These are phyloP conservation scores for Agrochola lychnidis DNA, from an alignment of 2,888 invertebrate species.

Conservation along the genomic window DNA sequence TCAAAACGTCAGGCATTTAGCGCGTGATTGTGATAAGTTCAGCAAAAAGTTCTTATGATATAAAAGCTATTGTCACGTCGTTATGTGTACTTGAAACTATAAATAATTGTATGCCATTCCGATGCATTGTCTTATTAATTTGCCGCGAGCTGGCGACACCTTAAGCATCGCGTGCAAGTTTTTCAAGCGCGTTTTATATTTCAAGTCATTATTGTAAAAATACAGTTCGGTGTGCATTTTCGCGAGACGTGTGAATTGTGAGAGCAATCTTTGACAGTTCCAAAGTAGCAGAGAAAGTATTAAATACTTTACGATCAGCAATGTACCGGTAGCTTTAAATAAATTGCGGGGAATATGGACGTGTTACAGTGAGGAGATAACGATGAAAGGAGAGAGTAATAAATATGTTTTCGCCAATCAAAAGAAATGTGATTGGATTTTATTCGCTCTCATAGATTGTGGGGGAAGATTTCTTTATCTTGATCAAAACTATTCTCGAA, in stretches of 20 bases:
- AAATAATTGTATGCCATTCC: conserved; percentile 55
- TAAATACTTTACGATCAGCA: conserved; percentile 38
- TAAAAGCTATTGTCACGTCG: conserved; percentile 51
- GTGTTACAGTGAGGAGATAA: conserved; percentile 28
- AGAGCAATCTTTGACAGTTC: conserved; percentile 65
- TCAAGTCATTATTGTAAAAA: conserved; percentile 70
- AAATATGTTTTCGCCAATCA: conserved; percentile 20
- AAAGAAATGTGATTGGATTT: conserved; percentile 35
- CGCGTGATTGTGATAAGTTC: conserved; percentile 29
- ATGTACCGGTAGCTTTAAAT: conserved; percentile 34
- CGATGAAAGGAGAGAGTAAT: conserved; percentile 32
- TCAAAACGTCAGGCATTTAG: conserved; percentile 38
- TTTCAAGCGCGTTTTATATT: conserved; percentile 68
- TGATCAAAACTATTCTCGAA: conserved; percentile 8
- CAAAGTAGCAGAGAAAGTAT: conserved; percentile 55
- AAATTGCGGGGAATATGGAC: conserved; percentile 30
- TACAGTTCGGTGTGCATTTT: conserved; percentile 57
- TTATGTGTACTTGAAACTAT: conserved; percentile 40
- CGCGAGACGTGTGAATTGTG: conserved; percentile 66
- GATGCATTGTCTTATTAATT: conserved; percentile 66
- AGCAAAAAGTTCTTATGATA: conserved; percentile 44
- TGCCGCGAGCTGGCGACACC: conserved; percentile 64
- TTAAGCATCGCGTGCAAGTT: conserved; percentile 72
- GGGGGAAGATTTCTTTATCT: conserved; percentile 17
- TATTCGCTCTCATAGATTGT: conserved; percentile 41